Evolutionary conservation across 2,113 vertebrate species (phyloP).

Genomic region (Phodopus roborovskii): DNA sequence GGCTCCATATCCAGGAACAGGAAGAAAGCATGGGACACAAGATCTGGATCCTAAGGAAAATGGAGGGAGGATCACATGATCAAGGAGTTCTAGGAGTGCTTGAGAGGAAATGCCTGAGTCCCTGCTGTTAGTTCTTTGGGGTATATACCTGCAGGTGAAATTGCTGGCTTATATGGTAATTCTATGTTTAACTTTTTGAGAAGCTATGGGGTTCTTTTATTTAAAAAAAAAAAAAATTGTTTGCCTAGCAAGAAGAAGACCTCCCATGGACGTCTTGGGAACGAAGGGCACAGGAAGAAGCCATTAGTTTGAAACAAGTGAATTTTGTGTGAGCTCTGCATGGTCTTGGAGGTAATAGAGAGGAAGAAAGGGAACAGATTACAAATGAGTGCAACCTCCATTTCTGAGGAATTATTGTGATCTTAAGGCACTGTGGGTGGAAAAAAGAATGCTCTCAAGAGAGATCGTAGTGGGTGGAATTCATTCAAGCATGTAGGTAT

Average conservation of each 20-base stretch:
- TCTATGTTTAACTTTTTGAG: slow-evolving; percentile 46
- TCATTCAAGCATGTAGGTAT: slow-evolving; percentile 61
- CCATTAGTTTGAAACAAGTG: background rate
- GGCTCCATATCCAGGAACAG: background rate
- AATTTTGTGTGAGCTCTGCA: slow-evolving; percentile 15
- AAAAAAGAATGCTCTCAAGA: slow-evolving; percentile 56
- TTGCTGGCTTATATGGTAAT: background rate
- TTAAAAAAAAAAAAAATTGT: background rate
- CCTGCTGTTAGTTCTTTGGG: background rate
- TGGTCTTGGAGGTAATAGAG: slow-evolving; percentile 2
- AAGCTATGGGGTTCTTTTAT: background rate
- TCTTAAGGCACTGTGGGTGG: slow-evolving; percentile 47
- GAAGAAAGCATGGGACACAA: background rate
- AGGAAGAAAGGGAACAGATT: slow-evolving; percentile 26
- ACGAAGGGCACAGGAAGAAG: slow-evolving; percentile 12
- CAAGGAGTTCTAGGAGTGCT: background rate
- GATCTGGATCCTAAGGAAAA: background rate
- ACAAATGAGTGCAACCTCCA: slow-evolving; percentile 35
- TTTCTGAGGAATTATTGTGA: slow-evolving; percentile 64
- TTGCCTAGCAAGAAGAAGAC: background rate
- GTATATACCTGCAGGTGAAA: background rate
- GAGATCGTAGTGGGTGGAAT: slow-evolving; percentile 45
- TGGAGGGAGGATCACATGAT: background rate
- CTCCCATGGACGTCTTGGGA: background rate
- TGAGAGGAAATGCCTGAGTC: background rate